These are phyloP conservation scores for Orthosia cruda DNA, from an alignment of 2,888 invertebrate genomes.

Conservation along the genomic window DNA sequence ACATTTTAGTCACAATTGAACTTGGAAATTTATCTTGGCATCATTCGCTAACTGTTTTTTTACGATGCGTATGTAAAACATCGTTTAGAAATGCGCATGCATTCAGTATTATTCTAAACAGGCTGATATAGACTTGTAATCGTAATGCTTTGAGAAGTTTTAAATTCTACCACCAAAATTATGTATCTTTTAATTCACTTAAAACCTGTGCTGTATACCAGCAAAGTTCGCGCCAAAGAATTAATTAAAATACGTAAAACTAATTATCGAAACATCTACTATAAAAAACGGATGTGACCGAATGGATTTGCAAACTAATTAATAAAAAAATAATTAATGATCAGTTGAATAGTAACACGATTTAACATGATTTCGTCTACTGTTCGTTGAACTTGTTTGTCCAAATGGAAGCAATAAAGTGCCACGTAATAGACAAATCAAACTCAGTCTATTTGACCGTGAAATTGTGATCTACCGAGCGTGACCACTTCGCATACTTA, in stretches of 20 bases:
- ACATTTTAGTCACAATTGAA: not conserved
- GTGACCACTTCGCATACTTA: constrained; percentile 83
- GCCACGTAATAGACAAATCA: constrained; percentile 84
- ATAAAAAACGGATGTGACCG: not conserved
- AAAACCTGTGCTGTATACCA: not conserved
- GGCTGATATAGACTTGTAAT: not conserved
- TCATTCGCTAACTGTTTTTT: not conserved
- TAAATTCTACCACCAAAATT: not conserved
- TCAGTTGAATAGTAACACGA: constrained; percentile 37
- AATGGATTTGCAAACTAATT: constrained; percentile 12
- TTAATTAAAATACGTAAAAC: not conserved
- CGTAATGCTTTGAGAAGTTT: not conserved
- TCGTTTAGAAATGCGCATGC: constrained; percentile 22
- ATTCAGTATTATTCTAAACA: not conserved
- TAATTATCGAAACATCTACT: not conserved
- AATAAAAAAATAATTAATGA: constrained; percentile 15
- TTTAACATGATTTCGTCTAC: constrained; percentile 59
- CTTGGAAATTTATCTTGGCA: not conserved
- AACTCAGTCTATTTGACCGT: constrained; percentile 87
- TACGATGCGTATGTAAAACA: not conserved
- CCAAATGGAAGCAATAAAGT: constrained; percentile 79
- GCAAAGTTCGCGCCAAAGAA: not conserved
- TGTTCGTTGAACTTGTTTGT: constrained; percentile 83
- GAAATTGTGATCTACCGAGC: constrained; percentile 87
- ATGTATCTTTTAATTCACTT: not conserved